These are phyloP conservation scores for Picathartes gymnocephalus DNA, from an alignment of 2,113 vertebrate species.

Conservation along the genomic window DNA sequence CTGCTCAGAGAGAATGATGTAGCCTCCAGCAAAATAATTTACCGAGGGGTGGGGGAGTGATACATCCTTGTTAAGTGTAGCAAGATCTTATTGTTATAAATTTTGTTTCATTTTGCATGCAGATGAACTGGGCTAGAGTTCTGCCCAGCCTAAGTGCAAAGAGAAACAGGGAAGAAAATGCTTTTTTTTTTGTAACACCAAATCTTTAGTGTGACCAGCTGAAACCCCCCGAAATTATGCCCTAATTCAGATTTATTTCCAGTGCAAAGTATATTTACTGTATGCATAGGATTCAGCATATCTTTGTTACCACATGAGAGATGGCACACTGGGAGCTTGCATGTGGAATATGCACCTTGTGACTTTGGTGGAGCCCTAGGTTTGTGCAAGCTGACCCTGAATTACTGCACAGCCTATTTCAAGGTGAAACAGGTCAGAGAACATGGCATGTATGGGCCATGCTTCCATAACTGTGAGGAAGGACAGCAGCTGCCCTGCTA, in stretches of 20 bases:
- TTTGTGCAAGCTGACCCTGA: neutral
- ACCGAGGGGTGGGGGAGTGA: conserved; percentile 62
- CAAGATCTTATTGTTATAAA: conserved; percentile 64
- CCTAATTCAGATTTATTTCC: neutral
- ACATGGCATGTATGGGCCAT: neutral
- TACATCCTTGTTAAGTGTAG: conserved; percentile 61
- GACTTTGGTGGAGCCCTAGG: neutral
- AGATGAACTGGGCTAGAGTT: conserved; percentile 45
- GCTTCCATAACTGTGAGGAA: neutral
- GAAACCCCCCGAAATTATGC: neutral
- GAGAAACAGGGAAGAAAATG: neutral
- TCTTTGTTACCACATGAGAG: neutral
- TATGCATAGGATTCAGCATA: neutral
- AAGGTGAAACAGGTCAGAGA: neutral
- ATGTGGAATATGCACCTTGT: neutral
- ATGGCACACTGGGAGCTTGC: neutral
- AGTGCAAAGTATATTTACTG: neutral
- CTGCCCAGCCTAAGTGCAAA: neutral
- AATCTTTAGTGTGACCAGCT: neutral
- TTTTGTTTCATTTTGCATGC: conserved; percentile 37
- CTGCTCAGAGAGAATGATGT: conserved; percentile 73
- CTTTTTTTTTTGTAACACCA: neutral
- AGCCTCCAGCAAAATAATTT: conserved; percentile 84
- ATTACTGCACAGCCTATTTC: neutral
- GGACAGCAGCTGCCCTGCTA: neutral